Base-by-base conservation (phyloP, 2,113 vertebrate genomes). In the Oryzias celebensis region DNA sequence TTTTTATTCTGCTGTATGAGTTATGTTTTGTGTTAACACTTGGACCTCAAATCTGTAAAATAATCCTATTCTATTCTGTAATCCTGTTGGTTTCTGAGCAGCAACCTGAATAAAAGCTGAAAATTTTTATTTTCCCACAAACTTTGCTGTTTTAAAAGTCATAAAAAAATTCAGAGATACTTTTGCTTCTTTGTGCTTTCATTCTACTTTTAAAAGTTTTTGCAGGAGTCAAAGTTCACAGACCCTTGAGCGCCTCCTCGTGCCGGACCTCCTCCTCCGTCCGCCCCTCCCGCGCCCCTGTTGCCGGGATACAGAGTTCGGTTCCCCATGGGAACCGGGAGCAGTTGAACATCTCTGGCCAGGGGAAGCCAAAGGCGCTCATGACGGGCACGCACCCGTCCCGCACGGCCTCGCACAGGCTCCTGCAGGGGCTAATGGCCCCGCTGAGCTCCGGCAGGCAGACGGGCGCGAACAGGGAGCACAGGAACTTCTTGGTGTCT, bases 271-370 rank as follows among this genome's bases (percentile, higher is more conserved):
- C 78, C 48, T 81, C 82, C 1, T 53, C 47, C 3, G 62, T 77
- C 50, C 50, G 51, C 10, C 14, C 72, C 16, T 77, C 71, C 5
- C 42, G 7, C 54, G 78, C 81, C 15, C 73, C 83, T 48, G 82
- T 86, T 1, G 82, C 73, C 0, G 91, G 91, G 81, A 94, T 88
- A 52, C 93, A 94, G 10, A 94, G 90, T 15, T 90, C 82, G 4
- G 87, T 85, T 16, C 83, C 89, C 8, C n/a, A 70, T 0, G 93
- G 92, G 58, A 94, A 94, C 16, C 85, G 86, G 64, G 59, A 88
- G 68, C 93, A 94, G 83, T 93, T 91, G 13, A 94, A 92, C 89
- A 93, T 93, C 43, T 93, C 83, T 0, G 93, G 93, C 93, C 93
- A 93, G 0, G 92, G 92, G 68, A 94, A 94, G 0, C 93, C 93